Conservation (phyloP, 1,140 invertebrate species). For the Drosophila chauvacae region DNA sequence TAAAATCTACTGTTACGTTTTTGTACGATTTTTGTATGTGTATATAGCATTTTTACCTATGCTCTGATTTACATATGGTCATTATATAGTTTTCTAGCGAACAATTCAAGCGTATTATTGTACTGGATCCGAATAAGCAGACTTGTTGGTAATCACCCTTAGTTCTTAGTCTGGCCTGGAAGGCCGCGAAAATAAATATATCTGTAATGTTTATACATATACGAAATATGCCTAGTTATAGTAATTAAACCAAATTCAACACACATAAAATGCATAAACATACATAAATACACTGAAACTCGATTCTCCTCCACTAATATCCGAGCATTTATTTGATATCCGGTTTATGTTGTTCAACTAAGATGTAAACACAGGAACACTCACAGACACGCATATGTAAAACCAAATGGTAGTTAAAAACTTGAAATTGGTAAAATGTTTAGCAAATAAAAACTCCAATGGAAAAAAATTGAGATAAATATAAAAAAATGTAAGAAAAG, state of each 20-base stretch:
- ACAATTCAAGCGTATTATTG: conserved; percentile 34
- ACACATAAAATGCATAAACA: conserved; percentile 25
- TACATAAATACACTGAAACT: conserved; percentile 29
- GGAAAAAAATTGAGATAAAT: conserved; percentile 63
- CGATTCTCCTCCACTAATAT: conserved; percentile 30
- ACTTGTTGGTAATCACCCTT: conserved; percentile 67
- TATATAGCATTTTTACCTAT: conserved; percentile 75
- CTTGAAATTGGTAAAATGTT: conserved; percentile 77
- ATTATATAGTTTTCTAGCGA: conserved; percentile 69
- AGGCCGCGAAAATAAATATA: conserved; percentile 58
- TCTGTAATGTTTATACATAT: conserved; percentile 72
- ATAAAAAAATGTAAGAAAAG: conserved; percentile 33
- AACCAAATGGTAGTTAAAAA: conserved; percentile 80
- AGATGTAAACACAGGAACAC: conserved; percentile 19
- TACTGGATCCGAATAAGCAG: conserved; percentile 42
- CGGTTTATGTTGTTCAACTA: conserved; percentile 1
- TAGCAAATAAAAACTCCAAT: conserved; percentile 73
- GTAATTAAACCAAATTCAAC: conserved; percentile 41
- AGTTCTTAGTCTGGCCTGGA: conserved; percentile 62
- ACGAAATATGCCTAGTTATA: conserved; percentile 50
- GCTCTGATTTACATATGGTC: conserved; percentile 38
- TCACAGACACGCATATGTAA: conserved; percentile 58
- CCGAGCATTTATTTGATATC: conserved; percentile 12
- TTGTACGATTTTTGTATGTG: conserved; percentile 77
- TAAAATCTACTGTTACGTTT: conserved; percentile 72